Evolutionary conservation across 2,888 invertebrate genomes (phyloP), one percentile per base, ranked within the genome.

Genomic region (Pristionchus mayeri): DNA sequence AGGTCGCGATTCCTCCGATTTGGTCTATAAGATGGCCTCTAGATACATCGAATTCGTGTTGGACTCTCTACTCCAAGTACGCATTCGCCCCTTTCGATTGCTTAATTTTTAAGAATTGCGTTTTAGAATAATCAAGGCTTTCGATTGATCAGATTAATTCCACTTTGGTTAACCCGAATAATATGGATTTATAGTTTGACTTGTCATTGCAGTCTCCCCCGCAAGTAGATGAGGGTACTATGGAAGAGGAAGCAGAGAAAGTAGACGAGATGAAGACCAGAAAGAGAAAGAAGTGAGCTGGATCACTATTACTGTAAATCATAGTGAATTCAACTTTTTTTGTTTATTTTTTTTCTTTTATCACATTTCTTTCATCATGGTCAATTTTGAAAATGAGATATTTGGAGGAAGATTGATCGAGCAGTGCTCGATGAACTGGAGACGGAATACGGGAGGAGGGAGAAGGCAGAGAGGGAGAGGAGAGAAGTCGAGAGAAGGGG

Each of bases 401-500:
- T 16, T 37, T 67, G 16, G 13, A 67, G 67, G 37, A 67, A 67
- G 67, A 37, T 37, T 34, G 18, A 34, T 16, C 3, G 6, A 37
- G 11, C 37, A 13, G 37, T 27, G 18, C 37, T 7, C 1, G 40
- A 67, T 21, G n/a, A 21, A 1, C 40, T 67, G 37, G 67, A 67
- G 37, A 37, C n/a, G 4, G 37, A 67, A 16, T 67, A 67, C n/a
- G 30, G 21, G 40, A 67, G 67, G n/a, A 37, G 67, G n/a, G 67
- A 67, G 7, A 67, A 37, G 67, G 67, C 34, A 30, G 67, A 67
- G 18, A 67, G 67, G n/a, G 37, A 67, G 21, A 67, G 37, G n/a
- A 37, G 21, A 37, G 67, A 67, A 9, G 21, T n/a, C 3, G 37
- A 37, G 40, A 67, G 18, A 37, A 67, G 67, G 11, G 37, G 30